Conservation (phyloP, 2,888 invertebrate species). For the Sinhomidia bicolor region DNA sequence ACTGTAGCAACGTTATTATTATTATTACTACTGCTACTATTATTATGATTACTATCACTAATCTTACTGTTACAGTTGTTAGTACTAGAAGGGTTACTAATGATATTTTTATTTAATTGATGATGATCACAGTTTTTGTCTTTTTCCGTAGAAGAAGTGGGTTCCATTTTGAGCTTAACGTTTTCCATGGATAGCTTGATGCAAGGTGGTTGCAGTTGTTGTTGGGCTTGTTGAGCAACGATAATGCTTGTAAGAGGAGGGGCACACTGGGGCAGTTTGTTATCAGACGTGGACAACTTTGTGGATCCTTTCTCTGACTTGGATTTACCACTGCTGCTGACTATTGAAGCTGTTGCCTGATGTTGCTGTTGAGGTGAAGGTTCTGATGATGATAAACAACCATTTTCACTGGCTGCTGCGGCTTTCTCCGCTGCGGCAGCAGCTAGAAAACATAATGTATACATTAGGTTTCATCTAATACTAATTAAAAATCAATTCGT, state of each 20-base stretch:
- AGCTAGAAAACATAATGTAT: conserved; percentile 14
- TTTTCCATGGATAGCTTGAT: conserved; percentile 46
- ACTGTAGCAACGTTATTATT: neutral
- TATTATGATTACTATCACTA: neutral
- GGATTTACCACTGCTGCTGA: neutral
- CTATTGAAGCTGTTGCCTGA: neutral
- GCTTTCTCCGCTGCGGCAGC: conserved; percentile 62
- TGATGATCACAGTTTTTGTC: conserved; percentile 67
- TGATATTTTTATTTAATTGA: neutral
- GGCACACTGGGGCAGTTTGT: neutral
- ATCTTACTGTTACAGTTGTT: conserved; percentile 1
- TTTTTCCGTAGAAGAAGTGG: conserved; percentile 60
- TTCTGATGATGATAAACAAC: neutral
- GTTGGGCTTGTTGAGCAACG: conserved; percentile 60
- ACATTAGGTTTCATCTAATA: too few relatives aligned
- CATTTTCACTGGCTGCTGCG: neutral
- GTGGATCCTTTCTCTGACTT: conserved; percentile 14
- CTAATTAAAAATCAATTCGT: too few relatives aligned
- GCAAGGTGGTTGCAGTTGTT: conserved; percentile 12
- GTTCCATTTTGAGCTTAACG: conserved; percentile 66
- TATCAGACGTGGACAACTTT: neutral
- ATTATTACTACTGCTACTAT: neutral
- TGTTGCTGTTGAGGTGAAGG: neutral
- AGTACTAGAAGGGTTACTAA: conserved; percentile 22
- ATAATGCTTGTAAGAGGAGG: neutral